Evolutionary conservation across 2,113 vertebrate species (phyloP).

Genomic region (Psophia crepitans): DNA sequence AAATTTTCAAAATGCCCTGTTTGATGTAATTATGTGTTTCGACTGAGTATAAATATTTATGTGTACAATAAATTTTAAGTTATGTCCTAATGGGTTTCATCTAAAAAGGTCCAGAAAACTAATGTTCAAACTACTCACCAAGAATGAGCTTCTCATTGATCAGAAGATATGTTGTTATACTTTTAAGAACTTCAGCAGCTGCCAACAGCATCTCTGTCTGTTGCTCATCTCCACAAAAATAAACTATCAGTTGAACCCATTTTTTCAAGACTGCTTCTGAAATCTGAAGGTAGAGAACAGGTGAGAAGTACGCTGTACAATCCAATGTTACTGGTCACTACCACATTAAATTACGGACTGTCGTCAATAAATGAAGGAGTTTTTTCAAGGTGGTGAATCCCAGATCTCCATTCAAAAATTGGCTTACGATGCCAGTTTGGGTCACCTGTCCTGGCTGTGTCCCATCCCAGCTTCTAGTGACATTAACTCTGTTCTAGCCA

Average conservation of each 20-base stretch:
- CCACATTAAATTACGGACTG: neutral
- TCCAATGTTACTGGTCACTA: fast-evolving
- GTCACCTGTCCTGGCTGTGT: no score
- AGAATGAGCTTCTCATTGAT: slow-evolving; percentile 72
- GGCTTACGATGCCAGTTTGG: no score
- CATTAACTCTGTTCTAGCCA: no score
- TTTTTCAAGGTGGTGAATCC: neutral
- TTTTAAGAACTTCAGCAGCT: slow-evolving; percentile 82
- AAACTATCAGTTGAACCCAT: slow-evolving; percentile 81
- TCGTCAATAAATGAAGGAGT: fast-evolving
- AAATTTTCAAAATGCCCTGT: fast-evolving
- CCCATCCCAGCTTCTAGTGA: no score
- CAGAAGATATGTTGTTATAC: slow-evolving; percentile 73
- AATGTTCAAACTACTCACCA: slow-evolving; percentile 74
- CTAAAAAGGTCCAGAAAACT: neutral
- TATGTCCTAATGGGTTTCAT: neutral
- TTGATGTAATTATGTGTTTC: neutral
- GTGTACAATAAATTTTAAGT: neutral
- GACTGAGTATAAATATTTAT: neutral
- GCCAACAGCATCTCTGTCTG: slow-evolving; percentile 83
- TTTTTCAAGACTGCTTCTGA: slow-evolving; percentile 57
- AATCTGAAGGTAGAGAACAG: slow-evolving; percentile 49
- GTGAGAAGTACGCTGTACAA: neutral
- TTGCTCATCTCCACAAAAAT: slow-evolving; percentile 83
- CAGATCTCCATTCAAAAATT: neutral